A percentile compares a stretch with the other conserved stretches of the same genome.
Evolutionary conservation across 2,888 invertebrate genomes (phyloP).

Genomic region (Spisula subtruncata): DNA sequence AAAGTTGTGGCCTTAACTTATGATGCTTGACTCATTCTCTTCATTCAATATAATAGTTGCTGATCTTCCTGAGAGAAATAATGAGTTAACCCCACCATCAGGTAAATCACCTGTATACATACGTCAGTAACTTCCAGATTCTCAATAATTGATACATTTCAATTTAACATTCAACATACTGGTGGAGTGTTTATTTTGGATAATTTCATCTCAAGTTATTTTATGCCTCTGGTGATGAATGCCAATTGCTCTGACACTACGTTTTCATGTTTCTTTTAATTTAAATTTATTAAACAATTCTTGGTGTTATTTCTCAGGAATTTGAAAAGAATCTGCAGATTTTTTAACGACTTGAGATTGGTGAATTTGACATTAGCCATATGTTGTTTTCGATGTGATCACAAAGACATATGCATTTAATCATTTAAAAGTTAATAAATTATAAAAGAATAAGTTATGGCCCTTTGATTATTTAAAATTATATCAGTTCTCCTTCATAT

Average conservation of each 20-base stretch:
- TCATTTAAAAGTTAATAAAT: background rate
- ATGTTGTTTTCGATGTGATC: background rate
- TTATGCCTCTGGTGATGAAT: constrained; percentile 12
- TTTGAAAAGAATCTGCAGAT: background rate
- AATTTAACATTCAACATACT: background rate
- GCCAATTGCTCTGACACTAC: background rate
- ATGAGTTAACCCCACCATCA: background rate
- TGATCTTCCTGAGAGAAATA: background rate
- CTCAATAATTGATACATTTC: constrained; percentile 14
- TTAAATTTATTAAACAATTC: constrained; percentile 2
- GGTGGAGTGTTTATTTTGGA: constrained; percentile 14
- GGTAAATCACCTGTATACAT: background rate
- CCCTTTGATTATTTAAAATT: no score
- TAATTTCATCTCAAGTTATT: constrained; percentile 11
- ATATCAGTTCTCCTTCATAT: no score
- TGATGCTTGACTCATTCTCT: background rate
- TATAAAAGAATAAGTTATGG: background rate
- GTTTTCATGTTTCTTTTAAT: background rate
- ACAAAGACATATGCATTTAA: background rate
- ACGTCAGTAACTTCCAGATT: constrained; percentile 12
- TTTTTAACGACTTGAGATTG: no score
- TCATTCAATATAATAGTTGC: background rate
- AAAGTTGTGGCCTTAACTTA: background rate
- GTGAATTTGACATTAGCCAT: background rate
- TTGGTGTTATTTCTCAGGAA: background rate